Evolutionary conservation across 2,113 vertebrate species (phyloP), one percentile per base, ranked within the genome.

Genomic region (Neoarius graeffei): DNA sequence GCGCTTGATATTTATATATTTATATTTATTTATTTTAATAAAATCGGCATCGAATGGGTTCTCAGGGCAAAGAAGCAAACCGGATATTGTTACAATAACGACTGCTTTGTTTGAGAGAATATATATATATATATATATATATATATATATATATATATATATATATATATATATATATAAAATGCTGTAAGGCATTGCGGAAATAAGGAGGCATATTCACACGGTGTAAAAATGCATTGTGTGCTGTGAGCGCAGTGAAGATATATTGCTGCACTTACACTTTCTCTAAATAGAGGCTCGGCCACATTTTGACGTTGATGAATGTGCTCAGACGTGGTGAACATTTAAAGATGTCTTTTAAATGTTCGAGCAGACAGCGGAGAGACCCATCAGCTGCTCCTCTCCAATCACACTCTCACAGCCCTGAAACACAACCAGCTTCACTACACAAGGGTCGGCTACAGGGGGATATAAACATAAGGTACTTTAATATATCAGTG

Each of bases 341-440:
- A 92, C 94, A 89, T 95, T 95, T 96, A 95, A 93, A 94, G 94
- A 96, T 93, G 92, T 95, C 91, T 96, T 94, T 90, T 94, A 94
- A 93, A 89, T 90, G 91, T 93, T 91, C 89, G 90, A 62, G 90
- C 91, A 90, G 85, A 94, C 86, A 90, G 91, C 91, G 91, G 89
- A 91, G 89, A 90, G 87, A 60, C 86, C 89, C 60, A 92, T 92
- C 92, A 93, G 86, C 89, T 91, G 86, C 89, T 89, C 81, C 69
- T 89, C 89, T 79, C 88, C 87, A 80, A 87, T 80, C 91, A 64
- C 81, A 85, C 76, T 80, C 81, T 57, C 86, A 88, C 35, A 83
- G 52, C 60, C 73, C 64, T 27, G 25, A 50, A 42, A 86, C 8
- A 54, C n/a, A 69, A 83, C 69, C 56, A 64, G 14, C 27, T 2